A percentile compares a stretch with the other conserved stretches of the same genome.
phyloP scores from a whole-genome alignment of 2,113 vertebrate species.

The Carassius gibelio region DNA sequence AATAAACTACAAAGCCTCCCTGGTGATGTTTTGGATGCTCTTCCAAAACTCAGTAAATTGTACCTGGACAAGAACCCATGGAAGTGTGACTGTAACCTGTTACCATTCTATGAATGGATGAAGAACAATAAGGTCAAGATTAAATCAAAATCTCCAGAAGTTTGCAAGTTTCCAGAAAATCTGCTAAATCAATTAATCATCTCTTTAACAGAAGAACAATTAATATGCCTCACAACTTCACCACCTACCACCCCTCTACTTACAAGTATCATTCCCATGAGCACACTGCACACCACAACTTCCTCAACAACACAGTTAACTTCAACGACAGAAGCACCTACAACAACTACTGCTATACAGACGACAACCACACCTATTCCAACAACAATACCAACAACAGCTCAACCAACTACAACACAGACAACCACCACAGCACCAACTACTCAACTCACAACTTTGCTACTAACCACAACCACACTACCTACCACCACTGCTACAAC shows the following conservation, averaged over 20 bases:
- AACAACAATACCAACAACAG: background rate
- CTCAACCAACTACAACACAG: background rate
- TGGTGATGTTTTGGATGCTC: conserved; percentile 60
- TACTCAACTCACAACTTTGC: conserved; percentile 36
- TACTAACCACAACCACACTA: background rate
- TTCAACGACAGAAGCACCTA: background rate
- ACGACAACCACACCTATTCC: background rate
- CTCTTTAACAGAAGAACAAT: conserved; percentile 60
- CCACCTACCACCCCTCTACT: background rate
- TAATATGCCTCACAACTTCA: conserved; percentile 68
- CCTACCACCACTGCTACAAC: conserved; percentile 20
- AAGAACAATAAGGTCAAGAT: conserved; percentile 61
- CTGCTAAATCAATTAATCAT: conserved; percentile 62
- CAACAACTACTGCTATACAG: background rate
- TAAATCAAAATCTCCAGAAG: conserved; percentile 33
- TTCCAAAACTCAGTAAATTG: conserved; percentile 68
- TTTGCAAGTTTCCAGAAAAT: conserved; percentile 60
- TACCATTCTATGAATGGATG: conserved; percentile 69
- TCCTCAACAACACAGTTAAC: background rate
- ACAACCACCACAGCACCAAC: background rate
- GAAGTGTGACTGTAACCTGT: conserved; percentile 83
- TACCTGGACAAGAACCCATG: conserved; percentile 79
- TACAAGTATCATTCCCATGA: background rate
- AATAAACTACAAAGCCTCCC: conserved; percentile 72
- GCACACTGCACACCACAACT: conserved; percentile 4